phyloP scores from a whole-genome alignment of 1,140 invertebrate species.

The Metopolophium dirhodum region DNA sequence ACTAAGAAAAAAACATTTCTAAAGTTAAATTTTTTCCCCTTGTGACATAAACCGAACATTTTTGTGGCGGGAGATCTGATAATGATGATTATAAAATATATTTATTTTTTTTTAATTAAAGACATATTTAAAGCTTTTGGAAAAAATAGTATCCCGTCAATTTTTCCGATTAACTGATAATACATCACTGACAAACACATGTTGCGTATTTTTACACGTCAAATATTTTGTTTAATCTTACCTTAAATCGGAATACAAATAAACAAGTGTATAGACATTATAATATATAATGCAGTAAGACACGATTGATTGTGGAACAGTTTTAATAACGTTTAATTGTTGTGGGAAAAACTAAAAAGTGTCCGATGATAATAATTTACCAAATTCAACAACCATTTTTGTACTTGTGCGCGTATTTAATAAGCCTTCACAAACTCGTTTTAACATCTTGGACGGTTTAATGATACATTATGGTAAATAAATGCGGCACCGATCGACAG shows the following conservation, averaged over 20 bases:
- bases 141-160: neutral
- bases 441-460: neutral
- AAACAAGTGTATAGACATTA: neutral
- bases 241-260: neutral
- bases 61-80: neutral
- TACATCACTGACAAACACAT: neutral
- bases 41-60: neutral
- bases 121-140: neutral
- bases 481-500: neutral
- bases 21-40: neutral
- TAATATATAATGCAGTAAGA: neutral
- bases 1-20: neutral
- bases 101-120: neutral
- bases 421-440: slow-evolving; percentile 35
- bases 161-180: neutral
- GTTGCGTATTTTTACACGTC: neutral
- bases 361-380: neutral
- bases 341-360: neutral
- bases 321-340: slow-evolving; percentile 13
- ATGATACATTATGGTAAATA: neutral
- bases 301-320: neutral
- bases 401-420: neutral
- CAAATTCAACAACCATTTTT: neutral
- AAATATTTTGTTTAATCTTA: neutral
- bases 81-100: neutral